Base-by-base conservation (phyloP, 2,888 invertebrate genomes). In the Lithophane leautieri region DNA sequence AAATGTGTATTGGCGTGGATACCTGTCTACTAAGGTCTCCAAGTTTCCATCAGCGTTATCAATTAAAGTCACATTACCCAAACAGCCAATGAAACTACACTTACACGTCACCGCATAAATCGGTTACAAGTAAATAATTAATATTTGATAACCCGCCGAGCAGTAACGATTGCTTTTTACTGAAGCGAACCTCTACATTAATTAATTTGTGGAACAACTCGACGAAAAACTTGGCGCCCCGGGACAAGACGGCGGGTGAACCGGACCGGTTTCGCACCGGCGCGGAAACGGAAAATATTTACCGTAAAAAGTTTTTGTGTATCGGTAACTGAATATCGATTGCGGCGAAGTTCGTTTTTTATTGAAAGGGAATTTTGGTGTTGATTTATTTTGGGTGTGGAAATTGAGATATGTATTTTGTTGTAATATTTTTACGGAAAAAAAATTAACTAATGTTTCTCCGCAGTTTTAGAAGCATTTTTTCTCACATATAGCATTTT, bases 151-250 rank as follows among this genome's bases (percentile, higher is more conserved):
- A 61, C 69, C 66, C 54, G 19, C 56, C 54, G 70, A 50, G 62
- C 70, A 61, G 75, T 42, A 68, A 68, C 67, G 58, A 81, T 78
- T 68, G 84, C 67, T 69, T 82, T 69, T 70, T 79, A 82, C 81
- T 84, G 86, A 88, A 86, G 87, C 85, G 79, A 80, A 82, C 81
- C 87, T 88, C 78, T 71, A 82, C 88, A 90, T 90, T 91, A 91
- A 91, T 91, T 91, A 91, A 91, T 90, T 90, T 89, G 86, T 78
- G 83, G 84, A 89, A 88, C 89, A 88, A 85, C 78, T 80, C 78
- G 63, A 54, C 72, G 85, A 91, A 90, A 89, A 89, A 89, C 84
- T 86, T 79, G 84, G 76, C 82, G 84, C 87, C 80, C 67, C 78
- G 83, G 85, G 90, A 86, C 86, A 83, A 84, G 82, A 69, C 16